Conservation (phyloP, 2,113 vertebrate genomes). For the Coregonus clupeaformis region DNA sequence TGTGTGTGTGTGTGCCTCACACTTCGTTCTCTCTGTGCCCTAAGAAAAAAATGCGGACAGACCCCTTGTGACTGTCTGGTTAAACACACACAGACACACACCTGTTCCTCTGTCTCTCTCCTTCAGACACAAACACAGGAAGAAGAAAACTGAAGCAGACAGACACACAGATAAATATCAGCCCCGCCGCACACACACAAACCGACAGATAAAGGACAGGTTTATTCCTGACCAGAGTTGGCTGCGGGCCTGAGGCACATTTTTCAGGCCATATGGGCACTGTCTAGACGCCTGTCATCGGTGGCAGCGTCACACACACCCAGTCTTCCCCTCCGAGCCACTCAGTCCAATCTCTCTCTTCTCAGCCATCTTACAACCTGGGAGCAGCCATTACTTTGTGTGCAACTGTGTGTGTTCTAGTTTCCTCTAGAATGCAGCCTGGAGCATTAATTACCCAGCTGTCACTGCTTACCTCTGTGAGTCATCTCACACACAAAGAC, state of each 20-base stretch:
- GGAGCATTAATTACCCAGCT: constrained; percentile 56
- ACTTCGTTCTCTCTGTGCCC: not conserved
- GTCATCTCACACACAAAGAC: constrained; percentile 7
- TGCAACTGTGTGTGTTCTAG: constrained; percentile 30
- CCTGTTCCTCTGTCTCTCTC: constrained; percentile 48
- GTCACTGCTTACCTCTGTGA: constrained; percentile 51
- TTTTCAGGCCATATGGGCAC: constrained; percentile 60
- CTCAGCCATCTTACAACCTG: not conserved
- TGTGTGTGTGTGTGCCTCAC: not conserved
- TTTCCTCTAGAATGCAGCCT: constrained; percentile 26
- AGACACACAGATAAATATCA: not conserved
- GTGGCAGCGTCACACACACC: constrained; percentile 3
- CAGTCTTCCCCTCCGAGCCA: constrained; percentile 8
- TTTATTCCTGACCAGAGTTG: constrained; percentile 60
- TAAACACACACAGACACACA: constrained; percentile 43
- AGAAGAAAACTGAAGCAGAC: constrained; percentile 54
- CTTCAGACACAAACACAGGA: constrained; percentile 42
- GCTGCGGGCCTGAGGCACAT: constrained; percentile 60
- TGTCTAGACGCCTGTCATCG: constrained; percentile 66
- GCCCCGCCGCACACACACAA: constrained; percentile 17
- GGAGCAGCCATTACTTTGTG: constrained; percentile 14
- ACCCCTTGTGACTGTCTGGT: constrained; percentile 43
- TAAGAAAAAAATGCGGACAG: constrained; percentile 10
- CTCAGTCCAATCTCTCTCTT: not conserved
- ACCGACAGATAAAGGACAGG: constrained; percentile 49